Conservation (phyloP, 2,113 vertebrate genomes). For the Malurus melanocephalus region DNA sequence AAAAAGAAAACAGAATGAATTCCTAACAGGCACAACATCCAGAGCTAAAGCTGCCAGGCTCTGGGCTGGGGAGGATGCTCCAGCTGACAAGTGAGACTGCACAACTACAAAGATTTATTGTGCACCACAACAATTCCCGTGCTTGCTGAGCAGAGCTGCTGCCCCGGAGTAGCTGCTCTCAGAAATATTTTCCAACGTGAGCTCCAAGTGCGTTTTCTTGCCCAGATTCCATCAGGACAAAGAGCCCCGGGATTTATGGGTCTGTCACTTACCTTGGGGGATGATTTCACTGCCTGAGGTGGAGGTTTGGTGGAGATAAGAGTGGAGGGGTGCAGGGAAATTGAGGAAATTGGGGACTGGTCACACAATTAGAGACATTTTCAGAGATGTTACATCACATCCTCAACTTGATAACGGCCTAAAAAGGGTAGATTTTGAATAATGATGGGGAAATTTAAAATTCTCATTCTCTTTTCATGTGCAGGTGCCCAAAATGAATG, state of each 20-base stretch:
- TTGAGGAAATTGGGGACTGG: neutral
- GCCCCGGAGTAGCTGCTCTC: conserved; percentile 1
- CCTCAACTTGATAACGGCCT: accelerated
- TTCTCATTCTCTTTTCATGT: neutral
- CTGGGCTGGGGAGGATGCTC: neutral
- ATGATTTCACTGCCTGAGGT: neutral
- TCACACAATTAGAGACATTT: neutral
- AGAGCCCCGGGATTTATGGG: neutral
- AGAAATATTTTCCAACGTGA: conserved; percentile 23
- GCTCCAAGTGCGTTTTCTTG: conserved; percentile 41
- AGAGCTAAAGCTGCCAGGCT: neutral
- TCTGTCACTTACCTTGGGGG: neutral
- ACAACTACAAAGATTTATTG: conserved; percentile 32
- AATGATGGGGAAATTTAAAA: neutral
- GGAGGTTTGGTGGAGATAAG: neutral
- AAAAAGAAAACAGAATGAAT: neutral
- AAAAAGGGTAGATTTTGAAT: neutral
- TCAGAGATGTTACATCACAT: neutral
- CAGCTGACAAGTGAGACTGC: conserved; percentile 30
- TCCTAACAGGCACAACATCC: neutral
- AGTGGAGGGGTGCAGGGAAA: neutral
- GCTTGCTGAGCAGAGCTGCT: conserved; percentile 19
- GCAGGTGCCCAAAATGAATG: neutral
- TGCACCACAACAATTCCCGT: neutral
- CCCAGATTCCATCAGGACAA: conserved; percentile 51